Base-by-base conservation (phyloP, 2,888 invertebrate genomes). In the Folsomia candida region DNA sequence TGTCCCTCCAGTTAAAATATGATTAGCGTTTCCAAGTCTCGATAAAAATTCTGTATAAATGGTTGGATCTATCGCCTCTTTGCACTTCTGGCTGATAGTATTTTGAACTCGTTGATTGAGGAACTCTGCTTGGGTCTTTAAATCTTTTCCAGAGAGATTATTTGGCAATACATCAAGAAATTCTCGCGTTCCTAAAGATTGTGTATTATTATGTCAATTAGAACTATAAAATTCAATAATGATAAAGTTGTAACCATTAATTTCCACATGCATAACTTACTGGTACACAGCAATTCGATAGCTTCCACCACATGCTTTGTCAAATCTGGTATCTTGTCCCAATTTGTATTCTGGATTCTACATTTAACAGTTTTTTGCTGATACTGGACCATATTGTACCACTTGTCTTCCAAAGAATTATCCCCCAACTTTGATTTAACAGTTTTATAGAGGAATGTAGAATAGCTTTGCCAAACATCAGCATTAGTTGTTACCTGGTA, bases 221-320 rank as follows among this genome's bases (percentile, higher is more conserved):
- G 9, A 11, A 47, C 14, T 14, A 47, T 47, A 14, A 9, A 14
- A 11, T 47, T 47, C 47, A 47, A 47, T 47, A 11, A 9, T n/a
- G 57, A n/a, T 57, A 57, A 57, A 57, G 6, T 11, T n/a, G 20
- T n/a, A 20, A 57, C 20, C 20, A n/a, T 11, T n/a, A 57, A 57
- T 6, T 18, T n/a, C 14, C 6, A 57, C 14, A 57, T 20, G 57
- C 6, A 18, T 11, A 24, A 6, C 61, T 47, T 51, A 62, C 62
- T 26, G 14, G 2, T 62, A 20, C 68, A 73, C 14, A 64, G 65
- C 24, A 64, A 20, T 27, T 67, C 66, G 14, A 51, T 68, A 60
- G 4, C 60, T 22, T 68, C 73, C n/a, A 47, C 64, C n/a, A 20
- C 63, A 24, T 47, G 2, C 29, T 25, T 3, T 2, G 29, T 62